Conservation (phyloP, 2,113 vertebrate genomes). For the Rhegmatorhina hoffmannsi region DNA sequence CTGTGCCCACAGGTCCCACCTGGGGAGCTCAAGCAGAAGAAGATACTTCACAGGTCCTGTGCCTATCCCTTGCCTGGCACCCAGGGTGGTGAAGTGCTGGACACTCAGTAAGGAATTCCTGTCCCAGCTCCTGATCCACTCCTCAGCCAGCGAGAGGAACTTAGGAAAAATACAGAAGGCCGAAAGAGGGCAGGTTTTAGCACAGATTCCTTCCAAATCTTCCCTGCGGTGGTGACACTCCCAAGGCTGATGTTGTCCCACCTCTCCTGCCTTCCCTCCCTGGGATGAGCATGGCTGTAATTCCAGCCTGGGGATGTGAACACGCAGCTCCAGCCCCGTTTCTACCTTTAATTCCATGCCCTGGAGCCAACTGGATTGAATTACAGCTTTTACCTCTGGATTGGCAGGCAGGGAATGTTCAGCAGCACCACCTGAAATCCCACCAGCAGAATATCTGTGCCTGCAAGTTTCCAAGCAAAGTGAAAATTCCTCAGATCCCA, state of each 20-base stretch:
- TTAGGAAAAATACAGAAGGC: background rate
- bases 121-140: background rate
- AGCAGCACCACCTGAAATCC: fast-evolving
- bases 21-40: background rate
- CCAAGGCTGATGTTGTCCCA: background rate
- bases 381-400: background rate
- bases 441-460: fast-evolving
- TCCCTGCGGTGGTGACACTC: background rate
- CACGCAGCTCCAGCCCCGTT: background rate
- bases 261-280: background rate
- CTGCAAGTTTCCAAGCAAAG: background rate
- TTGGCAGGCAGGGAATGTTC: background rate
- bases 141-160: background rate
- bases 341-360: background rate
- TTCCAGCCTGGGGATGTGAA: background rate
- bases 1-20: background rate
- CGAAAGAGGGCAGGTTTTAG: slow-evolving; percentile 3
- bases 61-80: background rate
- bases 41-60: background rate
- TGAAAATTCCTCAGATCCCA: background rate
- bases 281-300: background rate
- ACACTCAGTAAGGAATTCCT: background rate
- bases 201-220: background rate
- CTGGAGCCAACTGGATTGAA: background rate
- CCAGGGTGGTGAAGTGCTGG: background rate